Evolutionary conservation across 2,888 invertebrate species (phyloP).

Genomic region (Xestobium rufovillosum): DNA sequence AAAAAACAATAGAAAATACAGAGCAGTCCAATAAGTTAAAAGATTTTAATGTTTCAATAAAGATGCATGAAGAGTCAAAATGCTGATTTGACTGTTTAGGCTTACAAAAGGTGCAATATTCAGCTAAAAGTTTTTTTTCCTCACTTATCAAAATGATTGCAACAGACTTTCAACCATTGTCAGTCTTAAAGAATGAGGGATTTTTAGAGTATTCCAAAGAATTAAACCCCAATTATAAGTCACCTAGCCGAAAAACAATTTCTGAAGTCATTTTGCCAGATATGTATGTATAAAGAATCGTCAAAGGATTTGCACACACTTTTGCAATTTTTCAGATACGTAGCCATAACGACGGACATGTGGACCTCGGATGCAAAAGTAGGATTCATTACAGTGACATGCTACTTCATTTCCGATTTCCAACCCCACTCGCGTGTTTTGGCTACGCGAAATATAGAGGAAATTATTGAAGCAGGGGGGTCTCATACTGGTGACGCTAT

Average conservation of each 20-base stretch:
- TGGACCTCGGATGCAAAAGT: constrained; percentile 27
- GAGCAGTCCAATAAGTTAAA: too few relatives aligned
- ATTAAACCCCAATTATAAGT: constrained; percentile 22
- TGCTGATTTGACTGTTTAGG: too few relatives aligned
- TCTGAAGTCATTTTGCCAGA: not conserved
- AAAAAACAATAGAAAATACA: too few relatives aligned
- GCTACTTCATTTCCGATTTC: constrained; percentile 25
- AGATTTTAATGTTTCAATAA: too few relatives aligned
- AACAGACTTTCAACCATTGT: constrained; percentile 25
- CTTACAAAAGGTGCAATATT: too few relatives aligned
- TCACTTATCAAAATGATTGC: constrained; percentile 24
- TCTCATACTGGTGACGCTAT: constrained; percentile 21
- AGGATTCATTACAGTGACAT: constrained; percentile 25
- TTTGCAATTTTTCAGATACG: constrained; percentile 17
- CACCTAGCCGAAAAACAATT: constrained; percentile 14
- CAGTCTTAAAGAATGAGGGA: constrained; percentile 27
- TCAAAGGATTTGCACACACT: constrained; percentile 18
- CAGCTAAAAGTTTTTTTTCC: too few relatives aligned
- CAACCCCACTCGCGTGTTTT: constrained; percentile 18
- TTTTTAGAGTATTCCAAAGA: constrained; percentile 23
- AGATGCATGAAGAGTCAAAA: too few relatives aligned
- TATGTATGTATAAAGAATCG: constrained; percentile 13
- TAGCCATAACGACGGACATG: constrained; percentile 28
- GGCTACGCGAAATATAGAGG: constrained; percentile 16
- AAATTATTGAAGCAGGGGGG: constrained; percentile 21